Evolutionary conservation across 2,888 invertebrate species (phyloP).

Genomic region (Drosophila pegasa): DNA sequence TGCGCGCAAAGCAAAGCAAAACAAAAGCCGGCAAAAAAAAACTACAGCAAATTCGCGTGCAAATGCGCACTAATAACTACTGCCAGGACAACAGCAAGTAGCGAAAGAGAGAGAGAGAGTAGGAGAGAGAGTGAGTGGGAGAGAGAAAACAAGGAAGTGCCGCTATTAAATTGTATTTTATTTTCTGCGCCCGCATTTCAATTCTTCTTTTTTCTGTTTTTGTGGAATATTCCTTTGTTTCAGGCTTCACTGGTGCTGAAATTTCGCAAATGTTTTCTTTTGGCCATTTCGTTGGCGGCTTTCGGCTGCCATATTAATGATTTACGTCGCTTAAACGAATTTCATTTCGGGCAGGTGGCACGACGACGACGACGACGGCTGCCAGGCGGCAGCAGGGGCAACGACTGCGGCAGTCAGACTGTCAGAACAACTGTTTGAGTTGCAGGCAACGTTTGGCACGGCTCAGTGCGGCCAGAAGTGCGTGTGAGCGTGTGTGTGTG

Average conservation of each 20-base stretch:
- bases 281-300: conserved; percentile 64
- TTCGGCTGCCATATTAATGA: conserved; percentile 67
- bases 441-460: conserved; percentile 11
- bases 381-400: conserved; percentile 10
- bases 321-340: conserved; percentile 68
- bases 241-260: conserved; percentile 74
- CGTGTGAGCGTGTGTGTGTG: conserved; percentile 23
- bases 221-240: conserved; percentile 55
- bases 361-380: neutral
- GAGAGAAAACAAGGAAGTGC: conserved; percentile 68
- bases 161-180: conserved; percentile 73
- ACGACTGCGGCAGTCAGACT: conserved; percentile 13
- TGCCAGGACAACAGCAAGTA: conserved; percentile 42
- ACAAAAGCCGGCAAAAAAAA: conserved; percentile 24
- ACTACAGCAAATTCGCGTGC: conserved; percentile 70
- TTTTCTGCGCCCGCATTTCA: conserved; percentile 43
- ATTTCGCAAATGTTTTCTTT: conserved; percentile 74
- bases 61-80: conserved; percentile 74
- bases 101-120: conserved; percentile 24
- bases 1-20: conserved; percentile 53
- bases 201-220: conserved; percentile 12
- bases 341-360: conserved; percentile 54
- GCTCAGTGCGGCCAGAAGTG: conserved; percentile 28
- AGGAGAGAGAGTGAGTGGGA: too few relatives aligned
- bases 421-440: conserved; percentile 62